Evolutionary conservation across 2,888 invertebrate genomes (phyloP).

Genomic region (Pyrgus malvae): DNA sequence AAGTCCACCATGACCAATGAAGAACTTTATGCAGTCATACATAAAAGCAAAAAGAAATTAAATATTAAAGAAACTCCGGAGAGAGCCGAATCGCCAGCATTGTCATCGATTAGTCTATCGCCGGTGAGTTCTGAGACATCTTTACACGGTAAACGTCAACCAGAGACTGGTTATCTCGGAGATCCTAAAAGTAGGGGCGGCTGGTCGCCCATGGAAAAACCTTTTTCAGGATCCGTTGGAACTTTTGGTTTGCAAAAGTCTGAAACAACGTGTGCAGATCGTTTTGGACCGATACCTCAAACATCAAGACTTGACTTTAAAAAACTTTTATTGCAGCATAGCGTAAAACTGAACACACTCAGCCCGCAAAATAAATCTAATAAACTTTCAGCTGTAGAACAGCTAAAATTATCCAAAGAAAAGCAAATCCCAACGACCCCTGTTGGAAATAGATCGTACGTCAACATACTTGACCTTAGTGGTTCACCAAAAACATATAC

Average conservation of each 20-base stretch:
- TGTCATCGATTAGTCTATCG: constrained; percentile 71
- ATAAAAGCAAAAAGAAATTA: constrained; percentile 88
- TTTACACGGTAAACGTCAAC: constrained; percentile 70
- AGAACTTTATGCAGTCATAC: constrained; percentile 88
- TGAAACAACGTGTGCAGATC: constrained; percentile 82
- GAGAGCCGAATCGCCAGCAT: constrained; percentile 71
- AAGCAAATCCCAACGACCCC: constrained; percentile 62
- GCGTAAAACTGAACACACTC: constrained; percentile 82
- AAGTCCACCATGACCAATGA: constrained; percentile 90
- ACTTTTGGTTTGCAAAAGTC: constrained; percentile 53
- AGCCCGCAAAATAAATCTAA: constrained; percentile 80
- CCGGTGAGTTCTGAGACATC: constrained; percentile 77
- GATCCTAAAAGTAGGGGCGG: constrained; percentile 82
- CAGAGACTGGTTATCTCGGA: constrained; percentile 83
- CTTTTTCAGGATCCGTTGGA: constrained; percentile 41
- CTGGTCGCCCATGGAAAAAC: constrained; percentile 83
- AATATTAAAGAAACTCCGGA: constrained; percentile 83
- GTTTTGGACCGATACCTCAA: constrained; percentile 84
- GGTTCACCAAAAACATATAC: constrained; percentile 87
- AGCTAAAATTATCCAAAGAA: constrained; percentile 86
- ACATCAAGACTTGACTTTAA: constrained; percentile 93
- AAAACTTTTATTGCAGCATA: constrained; percentile 88
- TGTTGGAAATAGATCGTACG: constrained; percentile 65
- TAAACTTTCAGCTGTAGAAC: constrained; percentile 89
- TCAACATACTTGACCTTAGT: constrained; percentile 86